Conservation (phyloP, 2,888 invertebrate species). For the Endotricha flammealis region DNA sequence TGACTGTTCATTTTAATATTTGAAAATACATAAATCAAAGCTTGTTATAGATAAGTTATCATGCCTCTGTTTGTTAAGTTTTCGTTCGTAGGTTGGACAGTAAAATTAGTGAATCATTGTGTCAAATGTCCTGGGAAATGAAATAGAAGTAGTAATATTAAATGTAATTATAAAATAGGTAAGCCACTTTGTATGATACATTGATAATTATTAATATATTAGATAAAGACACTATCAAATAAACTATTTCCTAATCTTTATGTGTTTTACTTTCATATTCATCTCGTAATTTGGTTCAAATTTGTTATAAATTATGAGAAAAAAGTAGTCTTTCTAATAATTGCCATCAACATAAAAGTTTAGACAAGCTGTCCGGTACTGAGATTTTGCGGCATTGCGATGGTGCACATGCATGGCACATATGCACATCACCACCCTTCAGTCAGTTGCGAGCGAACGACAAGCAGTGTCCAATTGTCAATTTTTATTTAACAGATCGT, state of each 20-base stretch:
- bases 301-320: too few relatives aligned
- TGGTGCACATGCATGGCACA: too few relatives aligned
- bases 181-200: slow-evolving; percentile 72
- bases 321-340: too few relatives aligned
- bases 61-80: slow-evolving; percentile 29
- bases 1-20: slow-evolving; percentile 47
- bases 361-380: too few relatives aligned
- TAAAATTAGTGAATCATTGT: slow-evolving; percentile 45
- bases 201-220: slow-evolving; percentile 43
- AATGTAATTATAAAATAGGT: slow-evolving; percentile 52
- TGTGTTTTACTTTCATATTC: slow-evolving; percentile 10
- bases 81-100: slow-evolving; percentile 24
- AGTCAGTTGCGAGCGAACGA: too few relatives aligned
- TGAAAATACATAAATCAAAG: slow-evolving; percentile 35
- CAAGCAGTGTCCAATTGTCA: too few relatives aligned
- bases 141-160: slow-evolving; percentile 35
- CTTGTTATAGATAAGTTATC: slow-evolving; percentile 35
- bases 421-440: too few relatives aligned
- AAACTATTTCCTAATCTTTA: slow-evolving; percentile 50
- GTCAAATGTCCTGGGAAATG: slow-evolving; percentile 59
- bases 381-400: too few relatives aligned
- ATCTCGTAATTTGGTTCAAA: neutral
- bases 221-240: slow-evolving; percentile 74
- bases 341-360: too few relatives aligned
- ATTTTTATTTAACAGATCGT: too few relatives aligned